These are phyloP conservation scores for Phylloscopus collybita DNA, from an alignment of 2,797 vertebrate genomes.

Conservation along the genomic window DNA sequence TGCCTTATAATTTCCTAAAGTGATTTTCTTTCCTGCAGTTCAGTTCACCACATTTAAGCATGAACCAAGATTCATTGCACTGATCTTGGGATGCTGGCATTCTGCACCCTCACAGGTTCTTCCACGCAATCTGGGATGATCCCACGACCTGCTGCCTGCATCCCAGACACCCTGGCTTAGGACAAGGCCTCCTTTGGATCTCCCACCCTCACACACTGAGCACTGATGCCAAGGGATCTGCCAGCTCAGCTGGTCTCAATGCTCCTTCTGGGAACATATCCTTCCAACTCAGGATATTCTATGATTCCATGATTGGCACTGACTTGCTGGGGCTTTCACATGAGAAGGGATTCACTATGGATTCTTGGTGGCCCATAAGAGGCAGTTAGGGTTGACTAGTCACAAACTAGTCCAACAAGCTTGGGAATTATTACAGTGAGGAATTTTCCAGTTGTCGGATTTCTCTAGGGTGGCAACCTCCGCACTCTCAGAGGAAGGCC, in stretches of 20 bases:
- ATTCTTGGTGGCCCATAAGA: background rate
- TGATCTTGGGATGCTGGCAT: background rate
- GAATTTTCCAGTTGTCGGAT: background rate
- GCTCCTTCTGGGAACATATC: background rate
- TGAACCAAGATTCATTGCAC: background rate
- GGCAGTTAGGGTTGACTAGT: background rate
- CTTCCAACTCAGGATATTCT: background rate
- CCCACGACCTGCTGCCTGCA: background rate
- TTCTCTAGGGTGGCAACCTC: background rate
- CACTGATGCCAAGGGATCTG: background rate
- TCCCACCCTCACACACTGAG: accelerated
- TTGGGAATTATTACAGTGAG: background rate
- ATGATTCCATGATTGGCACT: background rate
- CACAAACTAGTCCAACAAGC: background rate
- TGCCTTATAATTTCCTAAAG: background rate
- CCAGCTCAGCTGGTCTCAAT: background rate
- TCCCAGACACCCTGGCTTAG: background rate
- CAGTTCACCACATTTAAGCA: background rate
- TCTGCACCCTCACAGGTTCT: background rate
- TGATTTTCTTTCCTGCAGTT: background rate
- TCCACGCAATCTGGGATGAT: background rate
- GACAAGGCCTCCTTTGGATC: background rate
- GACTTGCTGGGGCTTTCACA: background rate
- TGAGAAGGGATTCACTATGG: background rate
- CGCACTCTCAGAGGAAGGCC: background rate